Evolutionary conservation across 2,888 invertebrate species (phyloP).

Genomic region (Pachydiplax longipennis): DNA sequence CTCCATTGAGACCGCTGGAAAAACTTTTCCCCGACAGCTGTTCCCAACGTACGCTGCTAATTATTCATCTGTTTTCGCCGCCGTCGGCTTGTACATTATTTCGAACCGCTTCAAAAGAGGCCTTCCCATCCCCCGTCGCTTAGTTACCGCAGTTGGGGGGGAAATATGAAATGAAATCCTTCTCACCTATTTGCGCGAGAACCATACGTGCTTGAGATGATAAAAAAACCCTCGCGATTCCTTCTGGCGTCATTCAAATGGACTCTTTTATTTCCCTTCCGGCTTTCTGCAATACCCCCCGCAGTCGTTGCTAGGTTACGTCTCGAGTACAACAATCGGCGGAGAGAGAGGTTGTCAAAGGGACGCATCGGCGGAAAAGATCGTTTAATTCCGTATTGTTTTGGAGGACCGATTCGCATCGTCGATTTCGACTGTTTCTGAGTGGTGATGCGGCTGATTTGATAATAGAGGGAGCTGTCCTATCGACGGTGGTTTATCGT

Average conservation of each 20-base stretch:
- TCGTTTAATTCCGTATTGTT: too few species aligned
- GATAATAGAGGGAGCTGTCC: too few species aligned
- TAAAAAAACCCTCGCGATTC: background rate
- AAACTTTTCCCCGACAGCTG: background rate
- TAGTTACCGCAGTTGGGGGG: background rate
- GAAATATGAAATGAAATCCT: background rate
- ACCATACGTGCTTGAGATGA: background rate
- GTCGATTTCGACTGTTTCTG: too few species aligned
- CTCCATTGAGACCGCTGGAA: background rate
- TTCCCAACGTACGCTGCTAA: conserved; percentile 11
- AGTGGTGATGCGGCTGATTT: too few species aligned
- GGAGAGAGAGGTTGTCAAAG: too few species aligned
- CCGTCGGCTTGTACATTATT: background rate
- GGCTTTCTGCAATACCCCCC: background rate
- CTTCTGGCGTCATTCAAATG: background rate
- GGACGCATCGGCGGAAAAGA: too few species aligned
- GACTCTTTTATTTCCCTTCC: background rate
- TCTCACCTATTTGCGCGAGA: background rate
- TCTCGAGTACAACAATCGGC: background rate
- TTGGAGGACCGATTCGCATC: too few species aligned
- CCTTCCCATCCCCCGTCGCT: background rate
- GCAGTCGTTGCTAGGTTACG: background rate
- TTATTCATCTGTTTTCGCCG: conserved; percentile 27
- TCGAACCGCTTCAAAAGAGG: background rate
- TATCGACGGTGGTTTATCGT: too few species aligned